These are phyloP conservation scores for Setophaga coronata DNA, from an alignment of 2,113 vertebrate species.

Conservation along the genomic window DNA sequence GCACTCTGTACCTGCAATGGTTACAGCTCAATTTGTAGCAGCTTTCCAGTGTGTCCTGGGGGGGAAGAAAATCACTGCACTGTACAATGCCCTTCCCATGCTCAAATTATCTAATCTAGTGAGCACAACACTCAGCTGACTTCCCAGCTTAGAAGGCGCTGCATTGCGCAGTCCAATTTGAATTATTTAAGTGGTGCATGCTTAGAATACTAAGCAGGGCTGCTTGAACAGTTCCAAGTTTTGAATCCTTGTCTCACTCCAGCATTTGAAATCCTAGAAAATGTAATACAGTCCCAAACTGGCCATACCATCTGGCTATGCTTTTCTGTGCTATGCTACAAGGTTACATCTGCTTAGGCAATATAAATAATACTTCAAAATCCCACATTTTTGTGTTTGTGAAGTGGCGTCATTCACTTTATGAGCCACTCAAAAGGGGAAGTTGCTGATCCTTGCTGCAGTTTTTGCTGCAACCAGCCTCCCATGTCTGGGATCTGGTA, in stretches of 20 bases:
- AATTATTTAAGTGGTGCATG: conserved; percentile 62
- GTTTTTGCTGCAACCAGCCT: background rate
- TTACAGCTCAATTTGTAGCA: background rate
- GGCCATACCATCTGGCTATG: background rate
- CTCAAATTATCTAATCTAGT: conserved; percentile 57
- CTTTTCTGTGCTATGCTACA: background rate
- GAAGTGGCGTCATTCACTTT: background rate
- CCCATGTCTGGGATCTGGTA: background rate
- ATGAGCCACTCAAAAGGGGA: background rate
- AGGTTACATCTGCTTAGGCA: background rate
- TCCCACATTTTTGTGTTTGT: background rate
- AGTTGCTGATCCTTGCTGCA: background rate
- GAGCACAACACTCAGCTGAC: conserved; percentile 53
- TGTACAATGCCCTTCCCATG: conserved; percentile 20
- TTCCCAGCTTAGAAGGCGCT: conserved; percentile 55
- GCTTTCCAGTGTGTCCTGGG: background rate
- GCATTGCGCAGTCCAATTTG: conserved; percentile 58
- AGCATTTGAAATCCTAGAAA: conserved; percentile 23
- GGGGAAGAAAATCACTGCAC: background rate
- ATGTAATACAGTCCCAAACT: background rate
- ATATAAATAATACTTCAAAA: background rate
- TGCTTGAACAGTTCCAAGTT: conserved; percentile 14
- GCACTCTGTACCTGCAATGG: background rate
- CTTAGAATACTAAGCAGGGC: conserved; percentile 55
- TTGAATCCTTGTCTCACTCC: conserved; percentile 2